Conservation (phyloP, 2,888 invertebrate species). For the Lepidocyrtinus sp. region DNA sequence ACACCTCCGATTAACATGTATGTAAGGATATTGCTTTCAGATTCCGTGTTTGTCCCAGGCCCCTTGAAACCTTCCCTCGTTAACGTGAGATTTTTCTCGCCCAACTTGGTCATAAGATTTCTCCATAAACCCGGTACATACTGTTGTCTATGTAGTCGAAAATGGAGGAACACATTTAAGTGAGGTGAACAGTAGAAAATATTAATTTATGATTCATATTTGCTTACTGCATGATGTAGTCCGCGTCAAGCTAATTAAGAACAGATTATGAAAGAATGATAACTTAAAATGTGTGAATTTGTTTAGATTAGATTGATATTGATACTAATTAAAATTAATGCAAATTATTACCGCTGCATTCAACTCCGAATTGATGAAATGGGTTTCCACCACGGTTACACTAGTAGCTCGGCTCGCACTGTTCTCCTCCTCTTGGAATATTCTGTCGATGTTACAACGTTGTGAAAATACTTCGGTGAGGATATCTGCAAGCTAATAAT, state of each 20-base stretch:
- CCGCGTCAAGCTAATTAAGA: too few species aligned
- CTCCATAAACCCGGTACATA: slow-evolving; percentile 20
- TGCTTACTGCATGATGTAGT: background rate
- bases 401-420: background rate
- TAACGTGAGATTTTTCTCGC: slow-evolving; percentile 3
- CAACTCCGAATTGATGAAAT: slow-evolving; percentile 52
- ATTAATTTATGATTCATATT: background rate
- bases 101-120: background rate
- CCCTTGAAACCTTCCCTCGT: too few species aligned
- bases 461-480: slow-evolving; percentile 75
- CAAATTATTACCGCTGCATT: slow-evolving; percentile 72
- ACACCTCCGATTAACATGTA: slow-evolving; percentile 54
- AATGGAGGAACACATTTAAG: background rate
- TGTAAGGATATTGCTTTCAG: slow-evolving; percentile 30
- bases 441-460: slow-evolving; percentile 74
- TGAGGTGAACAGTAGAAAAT: background rate
- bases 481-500: slow-evolving; percentile 75
- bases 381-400: slow-evolving; percentile 38
- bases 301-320: too few species aligned
- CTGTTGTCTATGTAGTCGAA: slow-evolving; percentile 5
- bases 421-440: slow-evolving; percentile 74
- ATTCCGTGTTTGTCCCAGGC: background rate
- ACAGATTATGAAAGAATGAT: background rate
- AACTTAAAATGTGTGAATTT: background rate
- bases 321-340: background rate